Evolutionary conservation across 2,888 invertebrate genomes (phyloP), one percentile per base, ranked within the genome.

Genomic region (Aphidoletes aphidimyza): DNA sequence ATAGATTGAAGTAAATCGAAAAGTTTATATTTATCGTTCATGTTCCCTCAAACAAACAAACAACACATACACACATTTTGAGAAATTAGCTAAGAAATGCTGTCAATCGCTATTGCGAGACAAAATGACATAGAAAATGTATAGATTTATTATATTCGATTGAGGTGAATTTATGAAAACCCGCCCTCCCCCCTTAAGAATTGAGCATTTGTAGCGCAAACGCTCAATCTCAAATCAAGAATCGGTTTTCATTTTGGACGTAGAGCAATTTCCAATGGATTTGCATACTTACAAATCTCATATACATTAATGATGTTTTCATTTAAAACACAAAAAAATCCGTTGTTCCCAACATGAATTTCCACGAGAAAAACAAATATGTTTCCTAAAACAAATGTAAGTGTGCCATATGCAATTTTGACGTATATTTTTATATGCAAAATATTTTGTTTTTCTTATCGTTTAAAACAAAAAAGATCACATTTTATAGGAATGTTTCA

Each of bases 391-490:
- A 54, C 22, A 54, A 47, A 47, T 22, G 54, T 54, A 54, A 54
- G 26, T 54, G 54, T 54, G 54, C 54, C 54, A 54, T 54, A 54
- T 54, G 54, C 54, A 54, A 26, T 54, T 54, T 54, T 54, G 26
- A 49, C 49, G 49, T 49, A 49, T 49, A 49, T 54, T 54, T 54
- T 54, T 54, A 26, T 54, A 54, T 54, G 54, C 22, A 54, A 26
- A 54, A 19, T 2, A 42, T 9, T 42, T 19, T 49, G n/a, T 54
- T 54, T 54, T 22, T 54, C 22, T 22, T 22, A 54, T 54, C 1
- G 54, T 54, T 54, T 54, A 54, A 26, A n/a, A 26, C 2, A 54
- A 54, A 5, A 8, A 54, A 6, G 19, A 22, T 6, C 22, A 26
- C 6, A 26, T 54, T 49, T 49, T 9, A 49, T 49, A 17, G n/a